Base-by-base conservation (phyloP, 2,797 vertebrate species). In the Hydrolagus colliei region DNA sequence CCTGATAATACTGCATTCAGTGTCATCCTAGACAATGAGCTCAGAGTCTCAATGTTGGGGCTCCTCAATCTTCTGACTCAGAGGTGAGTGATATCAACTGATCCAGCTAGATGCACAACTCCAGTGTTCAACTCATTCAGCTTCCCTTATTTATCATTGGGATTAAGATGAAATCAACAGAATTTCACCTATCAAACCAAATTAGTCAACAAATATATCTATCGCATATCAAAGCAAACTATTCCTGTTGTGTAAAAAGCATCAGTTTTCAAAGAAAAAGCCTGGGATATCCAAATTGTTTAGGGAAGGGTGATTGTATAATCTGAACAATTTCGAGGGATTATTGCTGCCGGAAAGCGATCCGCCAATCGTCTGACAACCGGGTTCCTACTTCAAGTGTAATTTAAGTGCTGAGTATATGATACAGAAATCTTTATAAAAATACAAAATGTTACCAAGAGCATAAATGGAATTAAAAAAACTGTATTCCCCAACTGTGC, bases 401-500 rank as follows among this genome's bases (percentile, higher is more conserved):
- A 52, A 52, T 52, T 52, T 52, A 52, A 61, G n/a, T 74, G 18
- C 18, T 9, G 16, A 59, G 35, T 20, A 77, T 0, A 61, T 3
- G 41, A 12, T 20, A 52, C 41, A 77, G 5, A 20, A n/a, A 7
- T 59, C 35, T 20, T 52, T 59, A 32, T 13, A 35, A 35, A 73
- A 74, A 76, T 77, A 20, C 75, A 77, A 77, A 11, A n/a, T 59
- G 9, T 77, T 61, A 52, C 41, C 41, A 76, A 74, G 73, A 74
- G 41, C 32, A 18, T 20, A 18, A 76, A 59, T 59, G 74, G 16
- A 59, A 76, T 41, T 14, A 52, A 9, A 76, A 52, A 52, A 52
- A 27, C 27, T 52, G 41, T 52, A 52, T 3, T 52, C 41, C 41
- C 41, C 41, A 52, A 52, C 2, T 52, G 41, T 52, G 41, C 41